Percentiles rank a stretch among this genome's conserved stretches.
Conservation (phyloP, 2,113 vertebrate genomes). For the Pomatorhinus ruficollis region DNA sequence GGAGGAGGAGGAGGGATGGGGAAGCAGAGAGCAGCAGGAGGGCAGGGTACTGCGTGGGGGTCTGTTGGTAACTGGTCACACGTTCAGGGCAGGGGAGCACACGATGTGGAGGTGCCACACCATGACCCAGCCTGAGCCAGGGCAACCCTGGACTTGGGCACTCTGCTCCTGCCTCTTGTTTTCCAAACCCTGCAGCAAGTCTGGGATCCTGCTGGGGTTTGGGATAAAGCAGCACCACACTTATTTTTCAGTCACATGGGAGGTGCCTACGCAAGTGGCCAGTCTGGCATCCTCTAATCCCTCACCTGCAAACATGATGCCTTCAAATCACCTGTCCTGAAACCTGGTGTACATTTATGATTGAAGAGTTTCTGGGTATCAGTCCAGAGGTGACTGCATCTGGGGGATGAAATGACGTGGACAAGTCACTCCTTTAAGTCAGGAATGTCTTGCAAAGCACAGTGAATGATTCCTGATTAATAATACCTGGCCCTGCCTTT, state of each 20-base stretch:
- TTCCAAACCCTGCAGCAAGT: neutral
- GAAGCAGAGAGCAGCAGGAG: neutral
- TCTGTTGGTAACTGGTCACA: neutral
- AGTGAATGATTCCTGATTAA: neutral
- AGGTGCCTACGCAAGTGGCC: neutral
- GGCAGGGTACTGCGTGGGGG: neutral
- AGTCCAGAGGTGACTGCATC: neutral
- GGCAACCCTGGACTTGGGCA: neutral
- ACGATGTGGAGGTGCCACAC: neutral
- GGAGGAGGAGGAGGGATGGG: neutral
- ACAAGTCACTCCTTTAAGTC: neutral
- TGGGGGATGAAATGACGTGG: fast-evolving
- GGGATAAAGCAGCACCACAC: neutral
- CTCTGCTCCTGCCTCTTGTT: neutral
- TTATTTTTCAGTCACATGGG: neutral
- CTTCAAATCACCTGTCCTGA: neutral
- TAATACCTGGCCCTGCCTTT: neutral
- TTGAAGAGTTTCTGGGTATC: neutral
- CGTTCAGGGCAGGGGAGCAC: fast-evolving
- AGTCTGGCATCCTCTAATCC: neutral
- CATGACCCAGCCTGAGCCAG: neutral
- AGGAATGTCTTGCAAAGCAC: neutral
- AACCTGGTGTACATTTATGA: neutral
- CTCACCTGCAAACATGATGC: neutral
- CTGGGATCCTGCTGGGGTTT: fast-evolving